phyloP scores from a whole-genome alignment of 2,888 invertebrate species.

The Parapristionchus giblindavisi region DNA sequence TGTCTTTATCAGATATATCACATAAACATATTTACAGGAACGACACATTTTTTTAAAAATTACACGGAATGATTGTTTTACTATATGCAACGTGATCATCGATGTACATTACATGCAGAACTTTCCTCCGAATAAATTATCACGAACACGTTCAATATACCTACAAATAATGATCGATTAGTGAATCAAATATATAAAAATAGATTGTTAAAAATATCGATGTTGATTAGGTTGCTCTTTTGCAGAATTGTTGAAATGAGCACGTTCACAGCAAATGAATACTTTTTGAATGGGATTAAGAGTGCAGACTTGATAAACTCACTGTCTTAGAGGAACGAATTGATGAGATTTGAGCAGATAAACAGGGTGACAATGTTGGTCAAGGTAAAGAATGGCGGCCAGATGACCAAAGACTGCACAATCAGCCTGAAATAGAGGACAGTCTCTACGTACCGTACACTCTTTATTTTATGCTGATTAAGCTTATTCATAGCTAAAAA shows the following conservation, averaged over 20 bases:
- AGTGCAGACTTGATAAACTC: neutral
- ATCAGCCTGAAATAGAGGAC: conserved; percentile 54
- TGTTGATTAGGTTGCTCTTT: neutral
- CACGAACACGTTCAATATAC: conserved; percentile 29
- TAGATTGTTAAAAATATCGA: neutral
- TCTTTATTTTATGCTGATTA: no score
- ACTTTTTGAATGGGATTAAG: neutral
- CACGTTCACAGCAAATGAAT: neutral
- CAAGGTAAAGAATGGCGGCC: conserved; percentile 58
- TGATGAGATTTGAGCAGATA: conserved; percentile 51
- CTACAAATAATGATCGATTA: neutral
- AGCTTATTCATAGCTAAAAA: no score
- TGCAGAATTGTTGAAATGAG: neutral
- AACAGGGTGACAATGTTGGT: conserved; percentile 59
- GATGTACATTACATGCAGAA: conserved; percentile 15
- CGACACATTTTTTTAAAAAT: no score
- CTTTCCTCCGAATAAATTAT: conserved; percentile 33
- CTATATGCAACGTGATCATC: no score
- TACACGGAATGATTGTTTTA: no score
- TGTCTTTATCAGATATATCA: no score
- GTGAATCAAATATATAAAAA: neutral
- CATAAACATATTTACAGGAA: no score
- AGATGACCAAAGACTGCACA: conserved; percentile 66
- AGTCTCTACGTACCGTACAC: no score
- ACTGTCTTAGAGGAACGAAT: conserved; percentile 36